These are phyloP conservation scores for Anaspis maculata DNA, from an alignment of 2,888 invertebrate genomes.

Conservation along the genomic window DNA sequence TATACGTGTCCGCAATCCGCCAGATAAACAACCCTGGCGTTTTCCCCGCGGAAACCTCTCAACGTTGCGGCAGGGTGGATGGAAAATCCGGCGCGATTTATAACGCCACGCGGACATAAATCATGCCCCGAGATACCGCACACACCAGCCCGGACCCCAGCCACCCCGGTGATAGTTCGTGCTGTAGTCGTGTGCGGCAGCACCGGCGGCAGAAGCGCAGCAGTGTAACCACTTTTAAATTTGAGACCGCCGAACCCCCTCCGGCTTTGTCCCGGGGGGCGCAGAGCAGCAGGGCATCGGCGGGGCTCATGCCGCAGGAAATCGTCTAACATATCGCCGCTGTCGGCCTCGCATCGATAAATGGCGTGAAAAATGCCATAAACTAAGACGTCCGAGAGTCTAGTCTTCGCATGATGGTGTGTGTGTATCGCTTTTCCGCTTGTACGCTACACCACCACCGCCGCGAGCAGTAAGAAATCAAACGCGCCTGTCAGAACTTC, in stretches of 20 bases:
- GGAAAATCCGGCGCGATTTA: constrained; percentile 26
- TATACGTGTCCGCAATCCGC: constrained; percentile 12
- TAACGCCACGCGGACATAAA: constrained; percentile 35
- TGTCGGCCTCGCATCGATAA: constrained; percentile 21
- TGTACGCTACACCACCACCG: no score
- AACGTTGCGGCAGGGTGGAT: constrained; percentile 20
- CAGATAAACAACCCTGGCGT: constrained; percentile 17
- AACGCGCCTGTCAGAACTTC: constrained; percentile 25
- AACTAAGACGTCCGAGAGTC: constrained; percentile 23
- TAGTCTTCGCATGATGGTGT: constrained; percentile 20
- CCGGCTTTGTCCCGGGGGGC: constrained; percentile 4
- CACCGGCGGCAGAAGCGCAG: no score
- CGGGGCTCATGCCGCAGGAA: no score
- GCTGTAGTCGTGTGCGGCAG: no score
- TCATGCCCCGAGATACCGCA: constrained; percentile 39
- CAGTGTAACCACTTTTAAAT: no score
- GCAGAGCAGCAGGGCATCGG: not conserved
- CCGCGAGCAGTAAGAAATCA: constrained; percentile 30
- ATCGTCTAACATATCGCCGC: constrained; percentile 17
- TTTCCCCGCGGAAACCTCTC: constrained; percentile 18
- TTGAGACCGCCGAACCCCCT: constrained; percentile 4
- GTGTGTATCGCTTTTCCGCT: no score
- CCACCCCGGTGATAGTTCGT: constrained; percentile 25
- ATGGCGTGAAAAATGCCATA: constrained; percentile 27
- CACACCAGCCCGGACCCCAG: no score